Evolutionary conservation across 2,113 vertebrate genomes (phyloP), one percentile per base, ranked within the genome.

Genomic region (Entomyzon cyanotis): DNA sequence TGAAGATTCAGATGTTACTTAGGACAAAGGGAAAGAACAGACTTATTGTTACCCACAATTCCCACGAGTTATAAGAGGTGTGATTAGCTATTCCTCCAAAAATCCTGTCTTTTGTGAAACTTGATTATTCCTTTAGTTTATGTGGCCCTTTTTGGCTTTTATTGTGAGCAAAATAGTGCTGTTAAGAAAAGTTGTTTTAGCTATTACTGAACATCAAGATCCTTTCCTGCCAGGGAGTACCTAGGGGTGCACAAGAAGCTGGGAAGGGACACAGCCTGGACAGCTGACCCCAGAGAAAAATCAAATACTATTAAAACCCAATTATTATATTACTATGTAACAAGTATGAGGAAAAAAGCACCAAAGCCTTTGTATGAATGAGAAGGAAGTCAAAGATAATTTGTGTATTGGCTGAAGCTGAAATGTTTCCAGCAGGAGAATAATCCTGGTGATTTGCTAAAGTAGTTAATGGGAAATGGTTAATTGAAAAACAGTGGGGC

Each of bases 181-280:
- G 27, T 5, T 21, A 39, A 13, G 28, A 53, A 63, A 18, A 24
- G 8, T 7, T 50, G 11, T 30, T 78, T 69, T 27, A 46, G 17
- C 17, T 74, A 0, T 14, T 65, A 30, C 23, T 77, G 69, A 42
- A 6, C 4, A 24, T 65, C 10, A 11, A 35, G 10, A 37, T 30
- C 3, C 86, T 53, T 23, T 35, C 12, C 23, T 20, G 22, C 13
- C 42, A 47, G 17, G 0, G 0, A 37, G 16, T 5, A 25, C 25
- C 39, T 44, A 7, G 21, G 11, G 10, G 5, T 28, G 7, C 31
- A 19, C 24, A 50, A 15, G 18, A 37, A 56, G 27, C 2, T 42
- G 23, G 20, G 47, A 71, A 22, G 42, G 17, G 42, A 25, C 20
- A 47, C 23, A 56, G 30, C 30, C 1, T 5, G 30, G 9, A 9